Evolutionary conservation across 2,797 vertebrate genomes (phyloP), one percentile per base, ranked within the genome.

Genomic region (Clamator glandarius): DNA sequence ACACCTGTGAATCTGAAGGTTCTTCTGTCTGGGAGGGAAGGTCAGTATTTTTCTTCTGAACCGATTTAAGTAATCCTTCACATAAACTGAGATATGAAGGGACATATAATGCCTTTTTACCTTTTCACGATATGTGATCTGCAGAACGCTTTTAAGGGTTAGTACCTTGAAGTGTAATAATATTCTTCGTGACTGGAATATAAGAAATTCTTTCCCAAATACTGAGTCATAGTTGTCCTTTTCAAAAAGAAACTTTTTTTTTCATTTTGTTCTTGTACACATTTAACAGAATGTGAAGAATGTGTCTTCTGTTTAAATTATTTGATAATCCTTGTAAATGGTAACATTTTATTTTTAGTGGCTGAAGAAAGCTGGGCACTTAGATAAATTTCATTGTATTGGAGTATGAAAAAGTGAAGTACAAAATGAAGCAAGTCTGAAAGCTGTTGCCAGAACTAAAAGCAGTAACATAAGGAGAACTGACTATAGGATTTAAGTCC

Each of bases 381-480:
- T 87, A 48, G 0, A 86, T 85, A 94, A 66, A 95, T 92, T 95
- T 94, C 62, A 48, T 96, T 48, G 44, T 94, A 15, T 51, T 91
- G 67, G 91, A 90, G 58, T 90, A 20, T 84, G 95, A 97, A 86
- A 93, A 97, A 97, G 66, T 68, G 33, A 93, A 96, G 63, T 87
- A 75, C 48, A 80, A 93, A 96, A 80, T 89, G 86, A 97, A 97
- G 89, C 88, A 83, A 95, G 92, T 92, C 96, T 92, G 84, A 92
- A 93, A 95, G 90, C 85, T 93, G 66, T 92, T 98, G 92, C 93
- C 93, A 97, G 95, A 96, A 58, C 35, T 96, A 76, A 95, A 97
- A 98, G 88, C 93, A 95, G 84, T 87, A 94, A 91, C 80, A 84
- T 87, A 97, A 75, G 97, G 90, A 96, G 93, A 96, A 96, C 81